phyloP scores from a whole-genome alignment of 2,113 vertebrate genomes.

The Capra hircus region DNA sequence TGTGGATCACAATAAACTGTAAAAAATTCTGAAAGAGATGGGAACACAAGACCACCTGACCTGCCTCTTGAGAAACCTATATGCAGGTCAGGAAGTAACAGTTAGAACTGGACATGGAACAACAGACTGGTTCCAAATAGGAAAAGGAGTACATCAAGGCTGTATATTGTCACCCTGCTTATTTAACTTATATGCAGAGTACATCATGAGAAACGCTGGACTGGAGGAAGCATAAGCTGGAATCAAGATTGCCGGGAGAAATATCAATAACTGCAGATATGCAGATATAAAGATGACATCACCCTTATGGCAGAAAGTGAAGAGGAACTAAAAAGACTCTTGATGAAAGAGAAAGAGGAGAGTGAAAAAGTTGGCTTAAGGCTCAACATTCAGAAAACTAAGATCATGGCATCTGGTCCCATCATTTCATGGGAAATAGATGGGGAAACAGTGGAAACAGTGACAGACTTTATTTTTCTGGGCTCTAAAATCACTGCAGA shows the following conservation, averaged over 20 bases:
- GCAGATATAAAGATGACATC: background rate
- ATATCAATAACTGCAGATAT: background rate
- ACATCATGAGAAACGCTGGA: background rate
- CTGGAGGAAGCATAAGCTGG: background rate
- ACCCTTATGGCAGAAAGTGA: background rate
- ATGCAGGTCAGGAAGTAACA: background rate
- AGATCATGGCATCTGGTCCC: background rate
- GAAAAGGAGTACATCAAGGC: fast-evolving
- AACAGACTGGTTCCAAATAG: background rate
- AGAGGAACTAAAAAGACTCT: background rate
- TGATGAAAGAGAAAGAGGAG: background rate
- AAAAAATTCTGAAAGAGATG: background rate
- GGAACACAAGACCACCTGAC: background rate
- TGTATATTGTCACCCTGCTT: background rate
- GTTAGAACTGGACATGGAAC: background rate
- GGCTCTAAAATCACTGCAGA: background rate
- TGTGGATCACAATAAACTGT: background rate
- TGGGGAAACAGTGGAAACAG: too few species aligned
- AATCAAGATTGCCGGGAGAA: background rate
- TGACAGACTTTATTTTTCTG: background rate
- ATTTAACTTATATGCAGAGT: background rate
- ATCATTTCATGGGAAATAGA: background rate
- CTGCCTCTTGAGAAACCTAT: background rate
- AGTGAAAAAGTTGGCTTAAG: background rate
- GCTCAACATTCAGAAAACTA: background rate